Evolutionary conservation across 2,888 invertebrate genomes (phyloP), one percentile per base, ranked within the genome.

Genomic region (Noctua janthe): DNA sequence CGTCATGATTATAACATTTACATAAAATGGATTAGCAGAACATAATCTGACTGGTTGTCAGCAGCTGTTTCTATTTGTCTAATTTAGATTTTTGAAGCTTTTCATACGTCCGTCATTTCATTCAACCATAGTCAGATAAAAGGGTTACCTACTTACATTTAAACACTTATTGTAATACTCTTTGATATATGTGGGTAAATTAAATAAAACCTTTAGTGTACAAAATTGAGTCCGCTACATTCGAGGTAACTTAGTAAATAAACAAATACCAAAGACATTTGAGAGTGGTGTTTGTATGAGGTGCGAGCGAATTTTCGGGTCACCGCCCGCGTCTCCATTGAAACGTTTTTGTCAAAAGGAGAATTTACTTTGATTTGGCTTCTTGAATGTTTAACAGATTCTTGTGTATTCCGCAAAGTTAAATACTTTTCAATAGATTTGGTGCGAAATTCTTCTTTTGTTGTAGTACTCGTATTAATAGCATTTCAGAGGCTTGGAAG

Each of bases 281-380:
- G 88, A 90, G 90, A 90, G 86, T 88, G 90, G 88, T 92, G 90
- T 91, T 90, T 92, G 91, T 92, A 92, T 92, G 91, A 91, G 93
- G 92, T 91, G 91, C 88, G 90, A 92, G 91, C 88, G 88, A 90
- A 90, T 92, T 94, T 93, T 90, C 92, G 92, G 94, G 94, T 94
- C 93, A 92, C 90, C 87, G 94, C 92, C 85, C 92, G 86, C 92
- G 91, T 89, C 90, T 92, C 89, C 82, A 87, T 89, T 89, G 88
- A 91, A 93, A 93, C 91, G 90, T 91, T 92, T 90, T 90, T 88
- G 89, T 91, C 89, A 89, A 87, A 91, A 91, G 90, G 89, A 92
- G 91, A 92, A 92, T 92, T 87, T 85, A 90, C 89, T 92, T 91
- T 92, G 91, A 91, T 91, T 91, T 90, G 90, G 85, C 90, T 92